Percentiles rank a stretch among this genome's conserved stretches.
These are phyloP conservation scores for Schizopygopsis malacanthus DNA, from an alignment of 2,797 vertebrate species.

Conservation along the genomic window DNA sequence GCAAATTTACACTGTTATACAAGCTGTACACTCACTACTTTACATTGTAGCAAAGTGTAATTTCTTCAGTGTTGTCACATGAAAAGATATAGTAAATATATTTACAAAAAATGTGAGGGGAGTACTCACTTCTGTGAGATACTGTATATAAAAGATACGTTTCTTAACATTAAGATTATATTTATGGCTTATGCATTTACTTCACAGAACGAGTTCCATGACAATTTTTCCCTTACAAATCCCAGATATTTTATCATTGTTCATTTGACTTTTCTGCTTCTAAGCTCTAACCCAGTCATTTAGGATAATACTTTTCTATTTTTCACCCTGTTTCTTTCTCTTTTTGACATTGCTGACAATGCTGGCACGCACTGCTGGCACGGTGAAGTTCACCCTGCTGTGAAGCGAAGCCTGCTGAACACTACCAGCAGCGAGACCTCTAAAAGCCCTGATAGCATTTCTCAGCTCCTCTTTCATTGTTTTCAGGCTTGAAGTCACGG, in stretches of 20 bases:
- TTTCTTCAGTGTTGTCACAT: too few species aligned
- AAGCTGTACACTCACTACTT: too few species aligned
- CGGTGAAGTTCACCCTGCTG: conserved; percentile 56
- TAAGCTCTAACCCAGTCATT: conserved; percentile 3
- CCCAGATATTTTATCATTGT: not conserved
- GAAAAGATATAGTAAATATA: too few species aligned
- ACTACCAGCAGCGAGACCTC: conserved; percentile 27
- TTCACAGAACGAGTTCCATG: not conserved
- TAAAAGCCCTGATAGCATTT: conserved; percentile 9
- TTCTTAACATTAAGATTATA: not conserved
- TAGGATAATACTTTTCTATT: not conserved
- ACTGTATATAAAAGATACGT: too few species aligned
- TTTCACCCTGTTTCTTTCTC: not conserved
- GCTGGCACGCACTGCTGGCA: conserved; percentile 59
- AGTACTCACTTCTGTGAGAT: too few species aligned
- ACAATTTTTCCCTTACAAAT: not conserved
- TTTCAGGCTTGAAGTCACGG: conserved; percentile 14
- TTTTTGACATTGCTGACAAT: conserved; percentile 58
- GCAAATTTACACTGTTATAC: too few species aligned
- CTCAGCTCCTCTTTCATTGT: conserved; percentile 7
- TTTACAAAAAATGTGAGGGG: too few species aligned
- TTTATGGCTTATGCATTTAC: not conserved
- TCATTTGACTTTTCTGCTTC: not conserved
- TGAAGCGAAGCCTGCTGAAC: not conserved
- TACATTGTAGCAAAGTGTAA: too few species aligned